A percentile compares a stretch with the other conserved stretches of the same genome.
These are phyloP conservation scores for Adrianichthys oophorus DNA, from an alignment of 2,797 vertebrate species.

Conservation along the genomic window DNA sequence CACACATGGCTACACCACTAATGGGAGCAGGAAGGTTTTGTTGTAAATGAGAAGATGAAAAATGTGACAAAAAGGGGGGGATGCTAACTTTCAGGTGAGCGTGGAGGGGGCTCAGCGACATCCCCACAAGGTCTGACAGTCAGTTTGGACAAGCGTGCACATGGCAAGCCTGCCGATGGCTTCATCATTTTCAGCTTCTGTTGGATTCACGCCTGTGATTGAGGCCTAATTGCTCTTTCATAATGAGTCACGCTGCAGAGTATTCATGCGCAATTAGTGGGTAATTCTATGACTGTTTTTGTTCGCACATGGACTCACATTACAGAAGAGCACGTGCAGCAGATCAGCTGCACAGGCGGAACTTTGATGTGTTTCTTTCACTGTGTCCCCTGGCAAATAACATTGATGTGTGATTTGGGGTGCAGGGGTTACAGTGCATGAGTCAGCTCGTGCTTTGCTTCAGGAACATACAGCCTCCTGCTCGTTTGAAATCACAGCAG, in stretches of 20 bases:
- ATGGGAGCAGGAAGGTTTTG: constrained; percentile 52
- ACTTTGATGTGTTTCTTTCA: constrained; percentile 65
- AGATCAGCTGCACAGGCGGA: constrained; percentile 43
- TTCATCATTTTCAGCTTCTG: constrained; percentile 34
- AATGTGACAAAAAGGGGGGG: constrained; percentile 35
- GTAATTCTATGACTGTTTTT: constrained; percentile 51
- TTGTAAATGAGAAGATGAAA: constrained; percentile 55
- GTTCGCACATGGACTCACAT: constrained; percentile 8
- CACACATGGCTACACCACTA: constrained; percentile 56
- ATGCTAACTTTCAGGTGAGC: constrained; percentile 45
- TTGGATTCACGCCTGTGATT: constrained; percentile 58
- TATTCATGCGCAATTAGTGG: constrained; percentile 71
- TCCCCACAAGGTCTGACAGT: constrained; percentile 42
- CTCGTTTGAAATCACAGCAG: constrained; percentile 56
- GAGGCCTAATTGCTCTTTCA: constrained; percentile 66
- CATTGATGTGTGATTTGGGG: constrained; percentile 58
- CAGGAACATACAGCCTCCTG: constrained; percentile 52
- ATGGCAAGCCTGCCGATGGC: constrained; percentile 44
- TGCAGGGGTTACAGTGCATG: constrained; percentile 51
- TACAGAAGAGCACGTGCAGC: constrained; percentile 32
- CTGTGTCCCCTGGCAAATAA: constrained; percentile 66
- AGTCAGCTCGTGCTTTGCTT: constrained; percentile 57
- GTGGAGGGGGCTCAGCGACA: constrained; percentile 42
- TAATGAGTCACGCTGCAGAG: constrained; percentile 64
- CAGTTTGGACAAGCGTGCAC: constrained; percentile 43